Evolutionary conservation across 2,113 vertebrate genomes (phyloP).

Genomic region (Pyrgilauda ruficollis): DNA sequence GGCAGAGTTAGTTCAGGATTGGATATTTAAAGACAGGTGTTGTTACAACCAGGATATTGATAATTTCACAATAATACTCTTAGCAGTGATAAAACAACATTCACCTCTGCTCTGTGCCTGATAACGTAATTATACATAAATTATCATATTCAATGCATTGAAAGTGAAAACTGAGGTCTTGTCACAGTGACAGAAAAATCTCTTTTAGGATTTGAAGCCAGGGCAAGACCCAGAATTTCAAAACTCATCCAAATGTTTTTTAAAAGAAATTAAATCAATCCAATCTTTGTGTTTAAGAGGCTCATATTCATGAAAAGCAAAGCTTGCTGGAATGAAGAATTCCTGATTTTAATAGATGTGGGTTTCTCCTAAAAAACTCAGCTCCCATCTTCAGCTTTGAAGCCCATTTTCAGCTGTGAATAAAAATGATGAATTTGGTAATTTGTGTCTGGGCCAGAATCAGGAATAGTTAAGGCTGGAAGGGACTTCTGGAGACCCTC

Average conservation of each 20-base stretch:
- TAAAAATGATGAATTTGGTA: neutral
- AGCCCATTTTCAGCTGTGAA: neutral
- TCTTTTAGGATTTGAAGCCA: neutral
- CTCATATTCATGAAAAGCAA: neutral
- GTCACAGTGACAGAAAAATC: neutral
- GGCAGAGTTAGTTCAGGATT: neutral
- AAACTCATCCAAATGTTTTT: neutral
- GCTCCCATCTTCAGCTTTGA: neutral
- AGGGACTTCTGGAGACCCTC: neutral
- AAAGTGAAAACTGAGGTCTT: neutral
- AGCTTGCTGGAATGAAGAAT: neutral
- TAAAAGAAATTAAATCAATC: neutral
- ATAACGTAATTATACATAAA: neutral
- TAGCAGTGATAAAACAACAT: neutral
- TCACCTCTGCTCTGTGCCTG: neutral
- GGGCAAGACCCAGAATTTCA: neutral
- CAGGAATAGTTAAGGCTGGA: neutral
- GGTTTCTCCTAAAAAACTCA: neutral
- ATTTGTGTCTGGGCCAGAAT: neutral
- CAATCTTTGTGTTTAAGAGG: neutral
- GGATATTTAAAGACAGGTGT: neutral
- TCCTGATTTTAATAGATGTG: neutral
- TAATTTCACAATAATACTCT: neutral
- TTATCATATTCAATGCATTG: neutral
- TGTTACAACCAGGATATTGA: neutral